Conservation (phyloP, 2,113 vertebrate species). For the Trichomycterus rosablanca region DNA sequence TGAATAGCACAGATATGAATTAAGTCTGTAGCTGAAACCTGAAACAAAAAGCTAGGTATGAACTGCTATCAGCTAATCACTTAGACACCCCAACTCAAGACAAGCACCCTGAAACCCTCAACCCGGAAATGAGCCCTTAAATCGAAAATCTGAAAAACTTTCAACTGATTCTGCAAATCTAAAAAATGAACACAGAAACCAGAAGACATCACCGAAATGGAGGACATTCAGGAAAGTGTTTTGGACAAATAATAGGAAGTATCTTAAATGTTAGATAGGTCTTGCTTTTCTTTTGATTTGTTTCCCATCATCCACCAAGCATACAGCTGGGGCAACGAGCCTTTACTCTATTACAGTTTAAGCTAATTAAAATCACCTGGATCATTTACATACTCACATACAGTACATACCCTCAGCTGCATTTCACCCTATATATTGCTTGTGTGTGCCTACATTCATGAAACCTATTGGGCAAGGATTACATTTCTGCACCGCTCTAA, state of each 20-base stretch:
- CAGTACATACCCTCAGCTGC: too few relatives aligned
- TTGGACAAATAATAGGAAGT: too few relatives aligned
- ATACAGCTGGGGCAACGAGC: conserved; percentile 1
- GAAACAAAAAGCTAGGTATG: conserved; percentile 45
- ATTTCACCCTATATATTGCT: too few relatives aligned
- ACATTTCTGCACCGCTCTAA: too few relatives aligned
- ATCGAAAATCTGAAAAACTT: conserved; percentile 22
- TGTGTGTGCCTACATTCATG: too few relatives aligned
- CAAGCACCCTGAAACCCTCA: conserved; percentile 8
- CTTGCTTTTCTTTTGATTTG: conserved; percentile 43
- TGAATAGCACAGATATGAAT: conserved; percentile 46
- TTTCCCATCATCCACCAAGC: conserved; percentile 40
- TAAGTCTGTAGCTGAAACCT: conserved; percentile 31
- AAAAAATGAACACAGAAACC: conserved; percentile 33
- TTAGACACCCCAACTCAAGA: conserved; percentile 15
- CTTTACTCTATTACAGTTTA: conserved; percentile 15
- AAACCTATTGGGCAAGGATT: too few relatives aligned
- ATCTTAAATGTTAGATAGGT: conserved; percentile 61
- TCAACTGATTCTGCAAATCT: conserved; percentile 20
- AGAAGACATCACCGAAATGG: conserved; percentile 47
- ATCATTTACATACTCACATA: too few relatives aligned
- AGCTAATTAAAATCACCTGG: too few relatives aligned
- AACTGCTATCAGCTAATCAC: conserved; percentile 31
- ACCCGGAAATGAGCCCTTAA: neutral
- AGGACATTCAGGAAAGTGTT: conserved; percentile 37